These are phyloP conservation scores for Centropus bengalensis DNA, from an alignment of 2,113 vertebrate genomes.

Conservation along the genomic window DNA sequence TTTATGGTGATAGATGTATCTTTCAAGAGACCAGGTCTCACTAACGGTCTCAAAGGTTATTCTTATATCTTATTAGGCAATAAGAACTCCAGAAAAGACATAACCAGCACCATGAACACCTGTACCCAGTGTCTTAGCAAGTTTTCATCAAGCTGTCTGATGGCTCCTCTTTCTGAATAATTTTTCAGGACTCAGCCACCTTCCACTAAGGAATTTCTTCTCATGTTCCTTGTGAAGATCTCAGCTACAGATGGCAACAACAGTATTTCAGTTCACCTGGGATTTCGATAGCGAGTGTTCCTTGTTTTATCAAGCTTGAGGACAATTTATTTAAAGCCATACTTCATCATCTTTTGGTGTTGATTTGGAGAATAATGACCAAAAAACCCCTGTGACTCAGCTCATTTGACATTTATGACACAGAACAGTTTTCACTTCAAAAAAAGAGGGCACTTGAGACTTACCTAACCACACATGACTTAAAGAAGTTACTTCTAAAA, in stretches of 20 bases:
- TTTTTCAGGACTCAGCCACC: neutral
- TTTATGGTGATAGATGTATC: conserved; percentile 25
- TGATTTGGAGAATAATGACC: conserved; percentile 38
- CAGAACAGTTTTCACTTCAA: neutral
- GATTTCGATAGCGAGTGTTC: neutral
- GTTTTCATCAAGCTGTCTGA: neutral
- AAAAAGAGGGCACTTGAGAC: neutral
- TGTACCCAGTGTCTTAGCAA: neutral
- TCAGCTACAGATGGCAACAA: conserved; percentile 4
- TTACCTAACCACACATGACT: neutral
- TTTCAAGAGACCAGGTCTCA: conserved; percentile 29
- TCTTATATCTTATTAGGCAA: neutral
- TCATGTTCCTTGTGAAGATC: neutral
- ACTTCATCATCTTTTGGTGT: conserved; percentile 11
- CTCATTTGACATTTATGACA: neutral
- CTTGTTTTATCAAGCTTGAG: neutral
- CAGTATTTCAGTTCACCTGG: neutral
- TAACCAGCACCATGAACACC: neutral
- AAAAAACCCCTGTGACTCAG: neutral
- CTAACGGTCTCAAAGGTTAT: conserved; percentile 32
- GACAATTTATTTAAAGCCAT: conserved; percentile 9
- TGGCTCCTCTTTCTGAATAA: conserved; percentile 2
- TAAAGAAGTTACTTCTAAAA: neutral
- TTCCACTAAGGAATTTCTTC: neutral
- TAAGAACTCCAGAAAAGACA: neutral